Conservation (phyloP, 2,888 invertebrate genomes). For the Nephrotoma appendiculata region DNA sequence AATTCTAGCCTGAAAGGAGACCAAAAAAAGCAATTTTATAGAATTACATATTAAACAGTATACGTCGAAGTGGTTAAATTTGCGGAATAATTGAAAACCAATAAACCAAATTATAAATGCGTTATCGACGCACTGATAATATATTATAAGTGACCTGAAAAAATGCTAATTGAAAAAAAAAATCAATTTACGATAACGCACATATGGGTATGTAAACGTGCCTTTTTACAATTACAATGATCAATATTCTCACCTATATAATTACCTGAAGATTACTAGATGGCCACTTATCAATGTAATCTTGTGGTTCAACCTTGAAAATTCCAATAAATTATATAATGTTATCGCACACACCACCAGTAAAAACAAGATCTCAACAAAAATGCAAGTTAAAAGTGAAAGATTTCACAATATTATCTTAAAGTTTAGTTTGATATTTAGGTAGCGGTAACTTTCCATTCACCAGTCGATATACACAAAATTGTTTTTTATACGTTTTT, state of each 20-base stretch:
- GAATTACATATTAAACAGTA: too few species aligned
- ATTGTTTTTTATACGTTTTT: not conserved
- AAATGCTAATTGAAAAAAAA: too few species aligned
- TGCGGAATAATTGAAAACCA: too few species aligned
- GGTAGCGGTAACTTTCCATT: not conserved
- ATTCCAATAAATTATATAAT: not conserved
- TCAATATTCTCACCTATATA: not conserved
- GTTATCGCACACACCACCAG: not conserved
- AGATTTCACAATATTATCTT: not conserved
- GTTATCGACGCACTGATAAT: too few species aligned
- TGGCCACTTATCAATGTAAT: not conserved
- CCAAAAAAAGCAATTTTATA: not conserved
- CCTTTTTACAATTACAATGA: too few species aligned
- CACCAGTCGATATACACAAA: not conserved
- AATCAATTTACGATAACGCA: too few species aligned
- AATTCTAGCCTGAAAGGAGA: not conserved
- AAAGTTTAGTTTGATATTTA: not conserved
- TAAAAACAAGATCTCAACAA: not conserved
- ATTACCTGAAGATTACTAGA: not conserved
- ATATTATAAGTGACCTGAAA: too few species aligned
- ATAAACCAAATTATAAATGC: too few species aligned
- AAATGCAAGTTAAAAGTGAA: not conserved
- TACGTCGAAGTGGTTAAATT: too few species aligned
- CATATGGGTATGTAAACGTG: too few species aligned
- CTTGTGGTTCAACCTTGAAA: not conserved